Evolutionary conservation across 2,888 invertebrate species (phyloP), one percentile per base, ranked within the genome.

Genomic region (Sicus ferrugineus): DNA sequence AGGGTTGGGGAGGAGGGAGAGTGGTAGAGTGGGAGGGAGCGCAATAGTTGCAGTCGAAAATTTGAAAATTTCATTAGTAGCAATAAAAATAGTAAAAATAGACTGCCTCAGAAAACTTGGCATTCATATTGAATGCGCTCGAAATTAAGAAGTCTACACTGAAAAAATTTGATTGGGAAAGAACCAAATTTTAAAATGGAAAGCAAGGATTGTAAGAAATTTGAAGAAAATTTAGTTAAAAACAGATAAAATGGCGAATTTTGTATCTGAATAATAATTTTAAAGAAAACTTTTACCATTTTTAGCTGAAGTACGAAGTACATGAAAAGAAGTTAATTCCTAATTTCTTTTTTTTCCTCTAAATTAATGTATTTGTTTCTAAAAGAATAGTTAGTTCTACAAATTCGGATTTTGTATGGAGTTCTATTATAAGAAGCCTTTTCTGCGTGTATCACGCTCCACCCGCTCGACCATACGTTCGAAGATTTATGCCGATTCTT

Each of bases 401-500:
- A n/a, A n/a, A n/a, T n/a, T n/a, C n/a, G n/a, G n/a, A n/a, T n/a
- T n/a, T n/a, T n/a, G n/a, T n/a, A n/a, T n/a, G n/a, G n/a, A n/a
- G n/a, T n/a, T n/a, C n/a, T n/a, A n/a, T n/a, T n/a, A n/a, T n/a
- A n/a, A n/a, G n/a, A n/a, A n/a, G n/a, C n/a, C n/a, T n/a, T n/a
- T n/a, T n/a, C n/a, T n/a, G n/a, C n/a, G n/a, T n/a, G n/a, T n/a
- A 7, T 38, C 52, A 16, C 52, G 23, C n/a, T 50, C 42, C 65
- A 65, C 65, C 65, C 52, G 52, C 52, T 7, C 14, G 14, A 34
- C 30, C 28, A 56, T 46, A 34, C 56, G 42, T 23, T 64, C 48
- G 31, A 21, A 64, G 81, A 82, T 83, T 83, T 83, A 83, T 83
- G 81, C 78, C 79, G 80, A 82, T 83, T 79, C 80, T 79, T 82